Base-by-base conservation (phyloP, 2,797 vertebrate genomes). In the Paedocypris micromegethes region DNA sequence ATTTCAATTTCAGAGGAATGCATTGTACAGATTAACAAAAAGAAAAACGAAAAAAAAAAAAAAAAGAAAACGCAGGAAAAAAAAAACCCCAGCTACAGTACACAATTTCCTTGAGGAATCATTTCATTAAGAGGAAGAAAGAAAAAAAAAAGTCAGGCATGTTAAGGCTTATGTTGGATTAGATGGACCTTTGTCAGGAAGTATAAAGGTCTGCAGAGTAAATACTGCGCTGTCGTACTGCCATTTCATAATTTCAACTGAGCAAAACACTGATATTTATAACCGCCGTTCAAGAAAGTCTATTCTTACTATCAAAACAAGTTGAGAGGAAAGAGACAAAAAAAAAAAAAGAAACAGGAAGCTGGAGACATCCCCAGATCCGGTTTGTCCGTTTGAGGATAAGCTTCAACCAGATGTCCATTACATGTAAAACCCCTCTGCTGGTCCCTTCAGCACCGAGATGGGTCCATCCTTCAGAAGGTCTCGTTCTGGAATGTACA, bases 161-260 rank as follows among this genome's bases (percentile, higher is more conserved):
- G 80, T 89, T 88, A 89, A 89, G 88, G 88, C 86, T 89, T 81
- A 85, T 86, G 86, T 84, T 82, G 79, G 75, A 75, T 77, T 78
- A 80, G 47, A 82, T 75, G 79, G 78, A 82, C 79, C 72, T 77
- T 76, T 55, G 66, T 80, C 77, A 73, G 70, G 76, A 77, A 74
- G 65, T 72, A 80, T 66, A 78, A 80, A 80, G 60, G 72, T 77
- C 75, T 58, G 72, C 74, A 77, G 76, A 79, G 64, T 78, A 73
- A 77, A 74, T 77, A 78, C 78, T 78, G 80, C 72, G 77, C 73
- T 75, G 64, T 72, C 58, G 63, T 75, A 77, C 78, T 78, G 78
- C 76, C 74, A 72, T 79, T 76, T 75, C 75, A 58, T 51, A 48
- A 68, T 79, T 69, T 61, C 66, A 77, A 79, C 71, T 57, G 71